These are phyloP conservation scores for Eumerus sabulonum DNA, from an alignment of 2,888 invertebrate genomes.

Conservation along the genomic window DNA sequence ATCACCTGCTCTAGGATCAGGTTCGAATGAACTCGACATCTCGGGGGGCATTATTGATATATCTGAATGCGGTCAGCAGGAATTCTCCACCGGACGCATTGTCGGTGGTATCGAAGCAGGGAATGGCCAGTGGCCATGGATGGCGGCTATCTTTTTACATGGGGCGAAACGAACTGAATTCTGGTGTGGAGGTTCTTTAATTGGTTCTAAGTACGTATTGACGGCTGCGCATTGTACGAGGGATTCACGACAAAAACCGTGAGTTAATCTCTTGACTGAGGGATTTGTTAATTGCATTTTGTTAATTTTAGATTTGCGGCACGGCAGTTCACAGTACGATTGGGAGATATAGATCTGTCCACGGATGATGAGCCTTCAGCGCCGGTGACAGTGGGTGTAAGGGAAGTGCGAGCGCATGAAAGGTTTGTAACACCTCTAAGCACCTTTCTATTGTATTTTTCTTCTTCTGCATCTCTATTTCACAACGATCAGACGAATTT, in stretches of 20 bases:
- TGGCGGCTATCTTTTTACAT: conserved; percentile 95
- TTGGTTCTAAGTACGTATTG: conserved; percentile 87
- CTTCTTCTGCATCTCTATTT: background rate
- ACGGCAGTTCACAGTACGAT: conserved; percentile 91
- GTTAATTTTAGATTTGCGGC: conserved; percentile 86
- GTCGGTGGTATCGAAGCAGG: conserved; percentile 93
- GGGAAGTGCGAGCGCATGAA: conserved; percentile 89
- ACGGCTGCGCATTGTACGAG: conserved; percentile 97
- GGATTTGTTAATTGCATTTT: background rate
- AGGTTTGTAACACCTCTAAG: conserved; percentile 71
- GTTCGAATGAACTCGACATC: conserved; percentile 72
- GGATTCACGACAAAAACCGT: conserved; percentile 93
- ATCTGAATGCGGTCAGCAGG: conserved; percentile 89
- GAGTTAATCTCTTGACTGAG: conserved; percentile 76
- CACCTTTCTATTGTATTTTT: too few relatives aligned
- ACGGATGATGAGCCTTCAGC: conserved; percentile 91
- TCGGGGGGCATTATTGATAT: conserved; percentile 76
- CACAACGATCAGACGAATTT: background rate
- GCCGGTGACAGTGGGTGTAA: conserved; percentile 88
- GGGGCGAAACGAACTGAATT: conserved; percentile 91
- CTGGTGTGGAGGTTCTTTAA: conserved; percentile 95
- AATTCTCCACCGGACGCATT: conserved; percentile 90
- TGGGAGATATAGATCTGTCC: conserved; percentile 93
- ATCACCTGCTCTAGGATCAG: conserved; percentile 77
- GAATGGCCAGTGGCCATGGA: conserved; percentile 96